Evolutionary conservation across 1,140 invertebrate species (phyloP), one percentile per base, ranked within the genome.

Genomic region (Drosophila seguyi): DNA sequence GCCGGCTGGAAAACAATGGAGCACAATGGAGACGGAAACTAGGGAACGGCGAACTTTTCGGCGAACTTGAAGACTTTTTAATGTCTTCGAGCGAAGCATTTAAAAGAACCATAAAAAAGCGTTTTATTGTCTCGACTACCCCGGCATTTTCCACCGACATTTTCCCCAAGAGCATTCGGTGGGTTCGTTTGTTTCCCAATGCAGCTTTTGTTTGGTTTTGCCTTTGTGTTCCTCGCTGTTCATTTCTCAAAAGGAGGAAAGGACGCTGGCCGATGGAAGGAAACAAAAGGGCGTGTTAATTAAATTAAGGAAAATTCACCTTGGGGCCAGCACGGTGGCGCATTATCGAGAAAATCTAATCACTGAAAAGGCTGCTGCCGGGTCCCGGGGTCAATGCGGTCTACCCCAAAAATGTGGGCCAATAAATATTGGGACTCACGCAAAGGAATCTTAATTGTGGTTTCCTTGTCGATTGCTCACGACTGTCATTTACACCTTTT

Each of bases 71-170:
- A 67, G 65, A 72, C 65, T 60, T 63, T 79, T 76, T 62, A 84
- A 83, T 76, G 76, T 83, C 75, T 82, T 82, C 48, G 56, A 67
- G 75, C 69, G 69, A 82, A 82, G 71, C 71, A 67, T 66, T 71
- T 66, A 84, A 76, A 77, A 66, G 58, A 81, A 45, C 59, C 67
- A 77, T 81, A 77, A 85, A 84, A 84, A 73, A 63, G 47, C 75
- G 53, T 73, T 82, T 87, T 75, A 78, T 82, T 78, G 60, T 79
- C 59, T 71, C 42, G 34, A 58, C 61, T 81, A 62, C 36, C 38
- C 45, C 48, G 7, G 20, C 44, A 47, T 58, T 57, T 79, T 41
- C 53, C 50, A 34, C 45, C 41, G 10, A 27, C 41, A 16, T 50
- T 47, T 48, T 31, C 41, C 52, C 41, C 62, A 10, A 18, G 57